Percentiles rank a stretch among this genome's conserved stretches.
These are phyloP conservation scores for Drosophila kambysellisi DNA, from an alignment of 2,888 invertebrate genomes.

Conservation along the genomic window DNA sequence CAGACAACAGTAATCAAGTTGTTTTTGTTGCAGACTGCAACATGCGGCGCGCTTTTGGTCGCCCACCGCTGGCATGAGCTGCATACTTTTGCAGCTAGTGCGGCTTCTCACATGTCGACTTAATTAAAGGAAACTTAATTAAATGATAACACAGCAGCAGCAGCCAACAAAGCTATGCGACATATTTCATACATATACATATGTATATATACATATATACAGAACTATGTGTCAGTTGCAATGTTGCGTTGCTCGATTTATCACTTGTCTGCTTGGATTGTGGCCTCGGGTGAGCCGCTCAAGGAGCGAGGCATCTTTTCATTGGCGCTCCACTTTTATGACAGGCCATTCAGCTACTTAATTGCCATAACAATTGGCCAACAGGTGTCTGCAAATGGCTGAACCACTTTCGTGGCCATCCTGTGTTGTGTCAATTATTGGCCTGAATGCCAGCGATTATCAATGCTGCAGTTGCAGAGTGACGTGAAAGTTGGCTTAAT, in stretches of 20 bases:
- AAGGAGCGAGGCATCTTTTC: slow-evolving; percentile 1
- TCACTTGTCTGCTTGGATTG: slow-evolving; percentile 12
- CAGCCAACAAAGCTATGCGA: slow-evolving; percentile 72
- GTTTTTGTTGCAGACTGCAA: slow-evolving; percentile 49
- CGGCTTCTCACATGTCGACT: slow-evolving; percentile 73
- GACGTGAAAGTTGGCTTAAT: slow-evolving; percentile 16
- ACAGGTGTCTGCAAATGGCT: slow-evolving; percentile 54
- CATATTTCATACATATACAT: slow-evolving; percentile 42
- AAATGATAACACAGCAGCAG: slow-evolving; percentile 76
- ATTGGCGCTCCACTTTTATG: slow-evolving; percentile 23
- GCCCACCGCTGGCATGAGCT: slow-evolving; percentile 34
- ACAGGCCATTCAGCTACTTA: slow-evolving; percentile 33
- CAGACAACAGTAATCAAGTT: slow-evolving; percentile 21
- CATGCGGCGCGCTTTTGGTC: slow-evolving; percentile 41
- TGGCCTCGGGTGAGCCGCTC: slow-evolving; percentile 17
- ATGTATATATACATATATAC: neutral
- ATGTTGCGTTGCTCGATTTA: slow-evolving; percentile 6
- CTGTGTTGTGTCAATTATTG: slow-evolving; percentile 54
- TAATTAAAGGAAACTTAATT: slow-evolving; percentile 82
- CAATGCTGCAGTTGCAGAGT: slow-evolving; percentile 26
- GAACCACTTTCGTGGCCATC: slow-evolving; percentile 41
- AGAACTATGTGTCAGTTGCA: neutral
- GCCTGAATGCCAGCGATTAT: slow-evolving; percentile 54
- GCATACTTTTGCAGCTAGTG: slow-evolving; percentile 44
- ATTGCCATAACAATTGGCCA: slow-evolving; percentile 40